phyloP scores from a whole-genome alignment of 2,888 invertebrate species.

The Hirtodrosophila confusa region DNA sequence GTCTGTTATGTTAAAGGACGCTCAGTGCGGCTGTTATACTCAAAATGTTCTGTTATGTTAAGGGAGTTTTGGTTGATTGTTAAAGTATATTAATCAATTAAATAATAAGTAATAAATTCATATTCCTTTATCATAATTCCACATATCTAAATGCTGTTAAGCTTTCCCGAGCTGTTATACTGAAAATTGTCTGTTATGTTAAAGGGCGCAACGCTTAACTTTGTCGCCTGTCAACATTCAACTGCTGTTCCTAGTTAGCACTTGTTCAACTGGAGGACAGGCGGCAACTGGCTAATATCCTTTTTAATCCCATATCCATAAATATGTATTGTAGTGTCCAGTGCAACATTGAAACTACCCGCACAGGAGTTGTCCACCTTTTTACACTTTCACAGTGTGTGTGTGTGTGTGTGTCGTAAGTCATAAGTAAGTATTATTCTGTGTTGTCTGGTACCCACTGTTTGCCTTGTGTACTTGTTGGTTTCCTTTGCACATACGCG shows the following conservation, averaged over 20 bases:
- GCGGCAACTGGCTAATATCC: constrained; percentile 64
- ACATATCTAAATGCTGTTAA: too few species aligned
- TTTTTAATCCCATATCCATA: constrained; percentile 64
- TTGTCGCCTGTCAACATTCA: constrained; percentile 47
- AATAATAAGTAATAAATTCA: too few species aligned
- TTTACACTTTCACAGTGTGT: background rate
- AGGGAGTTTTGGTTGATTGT: too few species aligned
- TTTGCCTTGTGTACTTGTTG: constrained; percentile 22
- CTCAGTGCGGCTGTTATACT: too few species aligned
- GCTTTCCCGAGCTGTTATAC: too few species aligned
- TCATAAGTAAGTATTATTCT: constrained; percentile 63
- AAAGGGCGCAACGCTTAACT: constrained; percentile 1
- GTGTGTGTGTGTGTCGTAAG: constrained; percentile 31
- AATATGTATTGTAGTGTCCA: constrained; percentile 59
- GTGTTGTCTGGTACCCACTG: constrained; percentile 28
- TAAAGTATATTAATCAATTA: too few species aligned
- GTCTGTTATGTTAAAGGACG: too few species aligned
- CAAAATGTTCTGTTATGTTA: too few species aligned
- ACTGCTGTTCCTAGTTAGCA: constrained; percentile 37
- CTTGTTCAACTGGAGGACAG: constrained; percentile 37
- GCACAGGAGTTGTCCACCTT: constrained; percentile 7
- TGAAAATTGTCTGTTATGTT: too few species aligned
- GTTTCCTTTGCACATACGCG: constrained; percentile 27
- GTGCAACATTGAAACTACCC: constrained; percentile 40
- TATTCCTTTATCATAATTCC: too few species aligned